Conservation (phyloP, 2,113 vertebrate genomes). For the Entelurus aequoreus region DNA sequence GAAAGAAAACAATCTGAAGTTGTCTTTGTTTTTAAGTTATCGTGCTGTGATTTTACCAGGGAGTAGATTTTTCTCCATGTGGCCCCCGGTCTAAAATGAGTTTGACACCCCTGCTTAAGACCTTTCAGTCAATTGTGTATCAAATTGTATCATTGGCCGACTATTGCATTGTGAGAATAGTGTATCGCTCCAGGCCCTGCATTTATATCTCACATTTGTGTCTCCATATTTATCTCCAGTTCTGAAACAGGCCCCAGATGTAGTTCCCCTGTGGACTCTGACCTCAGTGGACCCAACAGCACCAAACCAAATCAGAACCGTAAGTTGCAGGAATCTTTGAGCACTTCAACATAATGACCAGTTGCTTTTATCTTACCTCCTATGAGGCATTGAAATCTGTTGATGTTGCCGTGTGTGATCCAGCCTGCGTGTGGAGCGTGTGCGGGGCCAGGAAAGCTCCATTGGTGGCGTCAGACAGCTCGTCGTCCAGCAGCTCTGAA, state of each 20-base stretch:
- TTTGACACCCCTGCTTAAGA: too few relatives aligned
- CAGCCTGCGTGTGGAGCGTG: slow-evolving; percentile 83
- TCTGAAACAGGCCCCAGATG: slow-evolving; percentile 85
- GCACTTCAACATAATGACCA: neutral
- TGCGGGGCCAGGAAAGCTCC: slow-evolving; percentile 79
- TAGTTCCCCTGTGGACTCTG: slow-evolving; percentile 80
- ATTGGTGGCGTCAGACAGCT: slow-evolving; percentile 80
- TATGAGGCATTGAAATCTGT: neutral
- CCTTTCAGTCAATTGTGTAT: too few relatives aligned
- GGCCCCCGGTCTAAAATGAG: too few relatives aligned
- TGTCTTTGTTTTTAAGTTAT: too few relatives aligned
- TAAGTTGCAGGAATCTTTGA: slow-evolving; percentile 36
- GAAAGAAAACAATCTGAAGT: too few relatives aligned
- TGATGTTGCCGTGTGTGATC: neutral
- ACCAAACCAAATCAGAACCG: slow-evolving; percentile 66
- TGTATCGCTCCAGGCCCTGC: neutral
- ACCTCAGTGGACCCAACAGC: slow-evolving; percentile 46
- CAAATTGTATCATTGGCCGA: too few relatives aligned
- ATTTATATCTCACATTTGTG: neutral
- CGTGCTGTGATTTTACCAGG: too few relatives aligned
- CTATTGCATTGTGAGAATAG: too few relatives aligned
- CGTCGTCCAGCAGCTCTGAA: slow-evolving; percentile 80
- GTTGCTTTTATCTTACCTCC: neutral
- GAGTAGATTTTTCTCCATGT: too few relatives aligned
- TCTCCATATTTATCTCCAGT: slow-evolving; percentile 56